These are phyloP conservation scores for Salticus scenicus DNA, from an alignment of 2,888 invertebrate genomes.

Conservation along the genomic window DNA sequence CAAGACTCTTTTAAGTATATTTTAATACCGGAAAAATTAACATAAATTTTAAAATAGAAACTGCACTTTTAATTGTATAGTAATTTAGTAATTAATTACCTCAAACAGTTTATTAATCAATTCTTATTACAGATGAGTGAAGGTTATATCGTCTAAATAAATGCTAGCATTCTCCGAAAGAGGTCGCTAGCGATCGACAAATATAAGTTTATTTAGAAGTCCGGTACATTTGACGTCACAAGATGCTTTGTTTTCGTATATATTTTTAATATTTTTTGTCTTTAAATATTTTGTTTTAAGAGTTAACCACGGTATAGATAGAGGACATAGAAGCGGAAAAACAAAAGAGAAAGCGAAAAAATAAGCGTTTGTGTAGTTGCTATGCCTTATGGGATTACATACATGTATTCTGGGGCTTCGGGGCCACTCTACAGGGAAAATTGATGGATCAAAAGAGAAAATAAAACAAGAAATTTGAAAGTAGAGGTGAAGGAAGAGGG, in stretches of 20 bases:
- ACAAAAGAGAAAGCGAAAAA: constrained; percentile 5
- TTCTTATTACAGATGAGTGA: too few species aligned
- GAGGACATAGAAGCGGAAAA: constrained; percentile 4
- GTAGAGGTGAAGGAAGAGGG: neutral
- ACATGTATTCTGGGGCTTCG: constrained; percentile 55
- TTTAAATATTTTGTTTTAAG: constrained; percentile 25
- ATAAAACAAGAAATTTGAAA: constrained; percentile 18
- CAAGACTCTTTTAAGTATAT: too few species aligned
- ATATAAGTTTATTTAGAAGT: constrained; percentile 44
- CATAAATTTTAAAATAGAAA: too few species aligned
- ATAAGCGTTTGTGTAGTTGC: constrained; percentile 59
- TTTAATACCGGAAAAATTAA: too few species aligned
- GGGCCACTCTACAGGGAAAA: constrained; percentile 58
- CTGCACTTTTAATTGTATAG: too few species aligned
- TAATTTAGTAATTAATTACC: too few species aligned
- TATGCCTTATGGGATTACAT: constrained; percentile 67
- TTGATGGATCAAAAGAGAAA: constrained; percentile 58
- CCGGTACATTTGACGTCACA: constrained; percentile 62
- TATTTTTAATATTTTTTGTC: neutral
- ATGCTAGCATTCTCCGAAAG: constrained; percentile 29
- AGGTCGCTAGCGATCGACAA: constrained; percentile 25
- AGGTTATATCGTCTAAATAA: constrained; percentile 43
- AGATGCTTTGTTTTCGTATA: constrained; percentile 17
- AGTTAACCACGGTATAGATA: constrained; percentile 47
- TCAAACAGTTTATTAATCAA: too few species aligned